Evolutionary conservation across 2,888 invertebrate species (phyloP), one percentile per base, ranked within the genome.

Genomic region (Octonoba sinensis): DNA sequence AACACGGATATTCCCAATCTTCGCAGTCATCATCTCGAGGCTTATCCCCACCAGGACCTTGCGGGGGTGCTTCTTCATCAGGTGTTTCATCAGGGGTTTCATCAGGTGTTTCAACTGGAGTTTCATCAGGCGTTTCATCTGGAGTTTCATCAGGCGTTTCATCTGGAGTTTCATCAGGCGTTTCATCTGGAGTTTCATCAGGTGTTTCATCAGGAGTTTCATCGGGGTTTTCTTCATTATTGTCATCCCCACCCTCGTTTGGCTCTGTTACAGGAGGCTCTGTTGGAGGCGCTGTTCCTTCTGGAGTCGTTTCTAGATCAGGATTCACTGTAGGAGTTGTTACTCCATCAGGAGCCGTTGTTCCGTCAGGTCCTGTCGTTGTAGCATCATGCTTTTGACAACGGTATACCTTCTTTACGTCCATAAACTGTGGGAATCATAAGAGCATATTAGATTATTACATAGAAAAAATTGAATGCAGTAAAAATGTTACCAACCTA

Each of bases 11-110:
- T 56, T 49, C 54, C 76, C 76, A 77, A 22, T 77, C 47, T 54
- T 51, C 69, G 22, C 76, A 77, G 44, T 77, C 76, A 46, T 77
- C 76, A 44, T 77, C 70, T 56, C 64, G 62, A 1, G 76, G 76
- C 0, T 6, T n/a, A 47, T 70, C 67, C 15, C 75, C 75, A 15
- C 75, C 75, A 18, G 75, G 75, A 13, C 75, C 75, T 49, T 22
- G 1, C 36, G 36, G 6, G 36, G 3, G 8, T 36, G 6, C 3
- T 36, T 36, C 51, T 22, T 46, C 47, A 16, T 36, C 1, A 56
- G 36, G 36, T 24, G 13, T 16, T n/a, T 15, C 60, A 6, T 60
- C 27, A 16, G 60, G 60, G 1, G n/a, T 15, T 60, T 60, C 27
- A n/a, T 20, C 22, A 1, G 13, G 20, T 0, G 57, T 57, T 15